These are phyloP conservation scores for Halichondria panicea DNA, from an alignment of 37 sponge, comb jelly and placozoan genomes.

Conservation along the genomic window DNA sequence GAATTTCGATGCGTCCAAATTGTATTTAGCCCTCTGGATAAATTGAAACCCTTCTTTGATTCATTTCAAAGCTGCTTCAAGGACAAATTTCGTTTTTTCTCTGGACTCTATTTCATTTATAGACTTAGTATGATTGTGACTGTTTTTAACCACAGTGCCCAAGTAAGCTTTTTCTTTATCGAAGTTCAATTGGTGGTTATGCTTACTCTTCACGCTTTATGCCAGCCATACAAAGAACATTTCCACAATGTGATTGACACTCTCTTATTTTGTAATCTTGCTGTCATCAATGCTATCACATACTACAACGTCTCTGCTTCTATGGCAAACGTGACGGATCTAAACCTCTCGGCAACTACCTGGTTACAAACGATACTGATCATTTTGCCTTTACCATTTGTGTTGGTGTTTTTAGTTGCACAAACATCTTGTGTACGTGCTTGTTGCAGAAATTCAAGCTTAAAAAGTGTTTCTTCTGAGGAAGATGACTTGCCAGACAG, in stretches of 20 bases:
- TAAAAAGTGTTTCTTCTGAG: no score
- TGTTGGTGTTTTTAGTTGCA: background rate
- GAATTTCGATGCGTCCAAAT: background rate
- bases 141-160: background rate
- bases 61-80: conserved; percentile 37
- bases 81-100: conserved; percentile 26
- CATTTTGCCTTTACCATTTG: background rate
- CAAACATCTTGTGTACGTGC: no score
- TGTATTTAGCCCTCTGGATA: conserved; percentile 1
- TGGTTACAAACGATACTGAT: conserved; percentile 8
- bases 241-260: conserved; percentile 14
- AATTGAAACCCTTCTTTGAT: conserved; percentile 19
- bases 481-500: no score
- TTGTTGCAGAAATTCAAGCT: no score
- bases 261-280: conserved; percentile 5
- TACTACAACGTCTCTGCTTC: conserved; percentile 11
- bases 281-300: conserved; percentile 16
- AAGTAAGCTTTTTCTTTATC: background rate
- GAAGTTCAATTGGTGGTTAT: conserved; percentile 1
- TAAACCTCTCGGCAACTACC: background rate
- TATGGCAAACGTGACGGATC: background rate
- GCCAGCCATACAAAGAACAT: conserved; percentile 9
- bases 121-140: background rate
- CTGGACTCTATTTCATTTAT: conserved; percentile 17
- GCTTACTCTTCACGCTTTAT: conserved; percentile 3